These are phyloP conservation scores for Anoura caudifer DNA, from an alignment of 2,113 vertebrate species.

Conservation along the genomic window DNA sequence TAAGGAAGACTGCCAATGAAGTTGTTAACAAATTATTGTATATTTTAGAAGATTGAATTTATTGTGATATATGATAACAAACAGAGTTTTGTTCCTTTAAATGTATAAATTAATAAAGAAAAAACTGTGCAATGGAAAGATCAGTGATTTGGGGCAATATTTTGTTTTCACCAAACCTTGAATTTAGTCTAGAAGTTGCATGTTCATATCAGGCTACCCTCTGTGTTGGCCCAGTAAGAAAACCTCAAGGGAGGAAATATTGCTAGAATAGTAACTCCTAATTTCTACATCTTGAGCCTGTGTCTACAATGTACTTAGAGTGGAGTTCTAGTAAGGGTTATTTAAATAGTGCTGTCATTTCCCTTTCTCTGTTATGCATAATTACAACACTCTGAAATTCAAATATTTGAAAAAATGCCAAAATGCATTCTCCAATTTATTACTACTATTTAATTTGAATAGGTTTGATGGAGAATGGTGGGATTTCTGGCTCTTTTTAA, in stretches of 20 bases:
- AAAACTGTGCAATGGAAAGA: background rate
- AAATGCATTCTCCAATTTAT: constrained; percentile 38
- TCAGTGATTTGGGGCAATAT: background rate
- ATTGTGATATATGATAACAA: background rate
- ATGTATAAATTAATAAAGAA: background rate
- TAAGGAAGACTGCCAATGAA: background rate
- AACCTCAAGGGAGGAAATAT: background rate
- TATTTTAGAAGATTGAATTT: background rate
- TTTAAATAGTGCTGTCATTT: constrained; percentile 45
- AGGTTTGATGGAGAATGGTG: background rate
- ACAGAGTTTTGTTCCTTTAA: constrained; percentile 8
- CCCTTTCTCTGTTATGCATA: constrained; percentile 26
- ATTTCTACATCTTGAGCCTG: constrained; percentile 40
- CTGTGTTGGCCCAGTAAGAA: background rate
- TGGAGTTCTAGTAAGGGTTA: background rate
- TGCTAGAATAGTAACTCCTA: constrained; percentile 5
- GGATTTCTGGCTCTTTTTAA: background rate
- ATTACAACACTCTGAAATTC: constrained; percentile 39
- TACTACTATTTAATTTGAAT: constrained; percentile 40
- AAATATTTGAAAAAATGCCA: constrained; percentile 37
- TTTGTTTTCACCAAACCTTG: background rate
- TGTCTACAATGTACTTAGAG: constrained; percentile 17
- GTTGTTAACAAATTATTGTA: background rate
- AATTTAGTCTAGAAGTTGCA: background rate
- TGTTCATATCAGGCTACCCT: background rate